Percentiles rank a stretch among this genome's conserved stretches.
phyloP scores from a whole-genome alignment of 2,113 vertebrate genomes.

The Tupaia chinensis region DNA sequence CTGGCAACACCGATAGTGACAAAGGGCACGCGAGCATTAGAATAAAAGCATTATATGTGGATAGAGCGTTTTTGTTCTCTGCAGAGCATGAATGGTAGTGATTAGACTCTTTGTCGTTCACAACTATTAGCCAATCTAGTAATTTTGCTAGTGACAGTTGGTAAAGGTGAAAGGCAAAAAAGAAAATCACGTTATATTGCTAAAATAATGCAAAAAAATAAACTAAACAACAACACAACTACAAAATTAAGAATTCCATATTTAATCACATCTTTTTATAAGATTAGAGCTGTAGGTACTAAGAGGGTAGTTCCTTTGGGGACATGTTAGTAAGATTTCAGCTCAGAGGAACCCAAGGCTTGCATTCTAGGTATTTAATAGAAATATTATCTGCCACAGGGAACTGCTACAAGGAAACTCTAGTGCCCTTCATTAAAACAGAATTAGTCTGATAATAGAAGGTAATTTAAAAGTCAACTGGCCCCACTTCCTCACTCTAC shows the following conservation, averaged over 20 bases:
- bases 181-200: not conserved
- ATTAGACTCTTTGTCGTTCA: not conserved
- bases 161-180: not conserved
- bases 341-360: not conserved
- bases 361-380: not conserved
- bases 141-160: not conserved
- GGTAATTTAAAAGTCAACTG: constrained; percentile 27
- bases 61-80: not conserved
- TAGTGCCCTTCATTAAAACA: not conserved
- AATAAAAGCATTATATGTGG: not conserved
- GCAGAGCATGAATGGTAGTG: not conserved
- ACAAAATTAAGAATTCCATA: not conserved
- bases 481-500: not conserved
- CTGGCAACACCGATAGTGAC: not conserved
- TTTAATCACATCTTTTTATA: not conserved
- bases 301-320: not conserved
- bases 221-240: not conserved
- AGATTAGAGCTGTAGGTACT: not conserved
- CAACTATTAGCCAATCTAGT: not conserved
- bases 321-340: not conserved
- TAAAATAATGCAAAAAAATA: not conserved
- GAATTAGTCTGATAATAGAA: constrained; percentile 19
- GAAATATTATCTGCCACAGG: not conserved
- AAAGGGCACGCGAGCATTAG: not conserved
- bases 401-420: constrained; percentile 9